A percentile compares a stretch with the other conserved stretches of the same genome.
These are phyloP conservation scores for Morbakka virulenta DNA, from an alignment of 30 jellyfish, hydroid and myxozoan genomes.

Conservation along the genomic window DNA sequence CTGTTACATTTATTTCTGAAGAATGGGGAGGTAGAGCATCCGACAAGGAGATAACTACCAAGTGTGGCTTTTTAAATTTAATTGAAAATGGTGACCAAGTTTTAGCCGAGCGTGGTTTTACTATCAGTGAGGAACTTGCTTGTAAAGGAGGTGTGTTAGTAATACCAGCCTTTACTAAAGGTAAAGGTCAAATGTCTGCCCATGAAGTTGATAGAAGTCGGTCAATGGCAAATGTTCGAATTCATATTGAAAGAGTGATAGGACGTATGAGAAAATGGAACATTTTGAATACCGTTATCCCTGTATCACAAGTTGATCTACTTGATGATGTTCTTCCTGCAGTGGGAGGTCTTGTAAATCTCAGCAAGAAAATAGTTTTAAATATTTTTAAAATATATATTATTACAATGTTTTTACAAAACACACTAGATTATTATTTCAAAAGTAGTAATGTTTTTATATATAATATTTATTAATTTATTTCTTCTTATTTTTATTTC, in stretches of 20 bases:
- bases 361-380: slow-evolving; percentile 40
- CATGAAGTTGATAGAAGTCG: slow-evolving; percentile 48
- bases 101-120: slow-evolving; percentile 79
- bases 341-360: slow-evolving; percentile 35
- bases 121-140: slow-evolving; percentile 54
- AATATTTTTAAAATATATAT: no score
- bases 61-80: slow-evolving; percentile 40
- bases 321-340: slow-evolving; percentile 38
- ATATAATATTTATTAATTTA: no score
- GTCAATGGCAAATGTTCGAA: slow-evolving; percentile 54
- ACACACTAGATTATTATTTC: no score
- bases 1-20: slow-evolving; percentile 45
- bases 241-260: slow-evolving; percentile 67
- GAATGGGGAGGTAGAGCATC: slow-evolving; percentile 81
- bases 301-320: slow-evolving; percentile 51
- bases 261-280: slow-evolving; percentile 51
- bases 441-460: no score
- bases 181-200: slow-evolving; percentile 54
- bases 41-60: slow-evolving; percentile 54
- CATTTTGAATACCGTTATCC: slow-evolving; percentile 30
- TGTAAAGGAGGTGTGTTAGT: slow-evolving; percentile 28
- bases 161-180: slow-evolving; percentile 68
- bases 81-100: slow-evolving; percentile 45
- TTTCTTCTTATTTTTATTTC: no score
- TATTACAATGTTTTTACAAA: no score